Evolutionary conservation across 2,888 invertebrate species (phyloP), one percentile per base, ranked within the genome.

Genomic region (Cenopis cana): DNA sequence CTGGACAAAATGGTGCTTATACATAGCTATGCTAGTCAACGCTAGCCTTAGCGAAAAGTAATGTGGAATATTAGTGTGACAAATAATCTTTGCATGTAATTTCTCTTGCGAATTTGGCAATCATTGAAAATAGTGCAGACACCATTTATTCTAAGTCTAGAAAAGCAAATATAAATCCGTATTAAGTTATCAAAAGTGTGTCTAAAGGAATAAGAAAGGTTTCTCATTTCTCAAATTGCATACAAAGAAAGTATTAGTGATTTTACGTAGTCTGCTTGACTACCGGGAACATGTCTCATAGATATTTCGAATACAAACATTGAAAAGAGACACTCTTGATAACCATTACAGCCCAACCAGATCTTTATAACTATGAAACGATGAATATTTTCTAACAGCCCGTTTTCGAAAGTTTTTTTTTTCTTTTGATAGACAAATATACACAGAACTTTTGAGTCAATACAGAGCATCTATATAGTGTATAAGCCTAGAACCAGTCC

Each of bases 31-130:
- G n/a, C n/a, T n/a, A n/a, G 79, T 77, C 78, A 54, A 77, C 77
- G 77, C 74, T 73, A 73, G 75, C 74, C 75, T 64, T 78, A 79
- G 78, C 78, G 74, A 78, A 79, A 77, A 74, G 75, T 18, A 75
- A 69, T 69, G 56, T 73, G 66, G 60, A 72, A 65, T 73, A 41
- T 10, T 41, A 61, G 20, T n/a, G 14, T 54, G 59, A 65, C 52
- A 69, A 54, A 20, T 41, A 52, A 50, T 50, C 17, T 64, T 38
- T 59, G 66, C 33, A 17, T 38, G 49, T 55, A 68, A 61, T 55
- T 55, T 36, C 4, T 17, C 60, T 49, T 24, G 33, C 20, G 46
- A n/a, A 52, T 57, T 56, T 66, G 33, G 46, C 18, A 50, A 49
- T 20, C 49, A 49, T 49, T 62, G 17, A 56, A 64, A 50, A 46